Percentiles rank a stretch among this genome's conserved stretches.
phyloP scores from a whole-genome alignment of 92 coral and sea anemone species.

The Porites lobata region DNA sequence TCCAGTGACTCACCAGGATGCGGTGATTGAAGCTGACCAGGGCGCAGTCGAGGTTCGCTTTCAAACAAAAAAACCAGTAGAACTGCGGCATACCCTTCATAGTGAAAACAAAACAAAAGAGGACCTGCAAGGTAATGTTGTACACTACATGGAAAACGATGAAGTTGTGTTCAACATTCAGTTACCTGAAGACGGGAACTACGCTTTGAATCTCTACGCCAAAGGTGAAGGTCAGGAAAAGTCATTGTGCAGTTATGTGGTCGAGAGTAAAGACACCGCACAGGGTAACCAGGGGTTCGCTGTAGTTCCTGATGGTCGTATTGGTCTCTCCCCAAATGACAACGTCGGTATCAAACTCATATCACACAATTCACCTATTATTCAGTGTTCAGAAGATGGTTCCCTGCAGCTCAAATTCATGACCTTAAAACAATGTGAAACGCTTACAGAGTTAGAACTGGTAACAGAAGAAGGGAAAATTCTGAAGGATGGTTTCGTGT shows the following conservation, averaged over 20 bases:
- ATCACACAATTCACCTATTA: conserved; percentile 17
- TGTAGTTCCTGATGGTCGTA: neutral
- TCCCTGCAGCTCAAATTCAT: neutral
- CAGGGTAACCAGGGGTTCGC: conserved; percentile 5
- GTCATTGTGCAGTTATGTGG: conserved; percentile 6
- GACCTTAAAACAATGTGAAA: neutral
- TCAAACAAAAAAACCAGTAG: neutral
- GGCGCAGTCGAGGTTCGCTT: conserved; percentile 12
- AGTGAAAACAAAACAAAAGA: conserved; percentile 18
- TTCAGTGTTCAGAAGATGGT: neutral
- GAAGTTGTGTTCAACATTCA: conserved; percentile 8
- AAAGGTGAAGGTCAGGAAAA: neutral
- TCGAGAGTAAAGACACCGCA: neutral
- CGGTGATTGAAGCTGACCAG: conserved; percentile 28
- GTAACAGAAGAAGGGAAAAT: conserved; percentile 8
- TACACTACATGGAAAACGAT: conserved; percentile 8
- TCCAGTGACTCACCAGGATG: conserved; percentile 10
- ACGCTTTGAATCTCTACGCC: conserved; percentile 2
- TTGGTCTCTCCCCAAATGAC: neutral
- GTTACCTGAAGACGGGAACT: conserved; percentile 13
- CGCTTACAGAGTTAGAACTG: conserved; percentile 2
- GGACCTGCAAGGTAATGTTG: conserved; percentile 19
- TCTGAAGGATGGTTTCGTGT: neutral
- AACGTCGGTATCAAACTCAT: conserved; percentile 2
- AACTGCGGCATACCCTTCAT: neutral